A percentile compares a stretch with the other conserved stretches of the same genome.
These are phyloP conservation scores for Pyrochroa serraticornis DNA, from an alignment of 2,888 invertebrate species.

Conservation along the genomic window DNA sequence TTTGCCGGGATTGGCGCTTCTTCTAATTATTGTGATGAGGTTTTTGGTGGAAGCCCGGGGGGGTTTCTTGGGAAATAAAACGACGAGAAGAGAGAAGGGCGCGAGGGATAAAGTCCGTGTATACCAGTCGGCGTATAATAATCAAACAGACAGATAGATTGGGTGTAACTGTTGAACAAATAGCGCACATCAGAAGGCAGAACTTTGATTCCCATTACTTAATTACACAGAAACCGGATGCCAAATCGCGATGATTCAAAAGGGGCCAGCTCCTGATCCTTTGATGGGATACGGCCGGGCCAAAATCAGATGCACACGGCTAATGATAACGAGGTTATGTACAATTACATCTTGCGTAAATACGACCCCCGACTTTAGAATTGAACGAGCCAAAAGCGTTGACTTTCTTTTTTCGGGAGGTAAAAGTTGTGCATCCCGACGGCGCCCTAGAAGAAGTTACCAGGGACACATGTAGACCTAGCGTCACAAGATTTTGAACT, in stretches of 20 bases:
- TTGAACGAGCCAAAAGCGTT: not conserved
- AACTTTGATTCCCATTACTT: slow-evolving; percentile 60
- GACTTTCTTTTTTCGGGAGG: no score
- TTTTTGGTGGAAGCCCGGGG: no score
- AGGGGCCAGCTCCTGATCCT: slow-evolving; percentile 48
- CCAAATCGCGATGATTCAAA: slow-evolving; percentile 46
- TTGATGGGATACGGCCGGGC: slow-evolving; percentile 48
- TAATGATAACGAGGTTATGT: slow-evolving; percentile 60
- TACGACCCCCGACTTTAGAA: slow-evolving; percentile 19
- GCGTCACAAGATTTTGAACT: no score
- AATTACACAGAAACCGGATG: slow-evolving; percentile 55
- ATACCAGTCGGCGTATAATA: slow-evolving; percentile 8
- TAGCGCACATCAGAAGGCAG: slow-evolving; percentile 54
- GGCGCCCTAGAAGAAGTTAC: no score
- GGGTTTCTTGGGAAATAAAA: not conserved
- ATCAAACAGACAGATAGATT: slow-evolving; percentile 30
- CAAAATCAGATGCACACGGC: slow-evolving; percentile 54
- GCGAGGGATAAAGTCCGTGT: not conserved
- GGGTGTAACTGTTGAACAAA: slow-evolving; percentile 54
- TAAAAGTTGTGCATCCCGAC: no score
- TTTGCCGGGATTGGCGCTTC: no score
- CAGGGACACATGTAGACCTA: no score
- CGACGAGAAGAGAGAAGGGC: slow-evolving; percentile 7
- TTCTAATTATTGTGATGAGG: no score
- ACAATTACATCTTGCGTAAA: slow-evolving; percentile 56